phyloP scores from a whole-genome alignment of 2,888 invertebrate genomes.

The Hydraecia micacea region DNA sequence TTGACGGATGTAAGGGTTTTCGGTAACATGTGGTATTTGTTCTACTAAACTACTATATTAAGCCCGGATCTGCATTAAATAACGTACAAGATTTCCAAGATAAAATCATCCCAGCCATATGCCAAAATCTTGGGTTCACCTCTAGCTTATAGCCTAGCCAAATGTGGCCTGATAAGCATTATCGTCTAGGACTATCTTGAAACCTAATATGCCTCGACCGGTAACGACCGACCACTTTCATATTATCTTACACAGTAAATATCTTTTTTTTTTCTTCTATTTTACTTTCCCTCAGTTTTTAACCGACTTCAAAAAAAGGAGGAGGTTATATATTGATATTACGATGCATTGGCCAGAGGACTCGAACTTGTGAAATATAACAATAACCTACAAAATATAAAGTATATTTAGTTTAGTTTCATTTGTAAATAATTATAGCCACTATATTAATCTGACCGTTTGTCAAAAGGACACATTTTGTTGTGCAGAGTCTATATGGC shows the following conservation, averaged over 20 bases:
- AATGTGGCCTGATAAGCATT: background rate
- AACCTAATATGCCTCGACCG: background rate
- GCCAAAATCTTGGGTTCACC: background rate
- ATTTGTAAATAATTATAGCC: constrained; percentile 34
- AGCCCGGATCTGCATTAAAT: background rate
- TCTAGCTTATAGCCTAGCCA: background rate
- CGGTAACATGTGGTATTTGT: background rate
- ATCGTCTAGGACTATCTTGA: background rate
- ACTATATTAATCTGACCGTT: constrained; percentile 6
- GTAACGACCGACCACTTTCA: background rate
- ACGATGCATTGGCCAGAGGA: constrained; percentile 30
- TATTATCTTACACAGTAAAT: background rate
- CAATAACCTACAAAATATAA: constrained; percentile 9
- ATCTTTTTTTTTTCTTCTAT: background rate
- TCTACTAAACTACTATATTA: background rate
- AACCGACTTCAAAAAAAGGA: too few species aligned
- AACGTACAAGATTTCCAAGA: background rate
- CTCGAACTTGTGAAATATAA: constrained; percentile 7
- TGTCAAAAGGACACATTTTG: constrained; percentile 35
- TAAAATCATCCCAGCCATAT: background rate
- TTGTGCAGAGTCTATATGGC: background rate
- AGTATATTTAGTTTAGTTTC: constrained; percentile 19
- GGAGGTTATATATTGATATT: background rate
- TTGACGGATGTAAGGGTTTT: too few species aligned
- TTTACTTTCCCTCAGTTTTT: background rate